Conservation (phyloP, 2,797 vertebrate species). For the Microctenopoma lineatum region DNA sequence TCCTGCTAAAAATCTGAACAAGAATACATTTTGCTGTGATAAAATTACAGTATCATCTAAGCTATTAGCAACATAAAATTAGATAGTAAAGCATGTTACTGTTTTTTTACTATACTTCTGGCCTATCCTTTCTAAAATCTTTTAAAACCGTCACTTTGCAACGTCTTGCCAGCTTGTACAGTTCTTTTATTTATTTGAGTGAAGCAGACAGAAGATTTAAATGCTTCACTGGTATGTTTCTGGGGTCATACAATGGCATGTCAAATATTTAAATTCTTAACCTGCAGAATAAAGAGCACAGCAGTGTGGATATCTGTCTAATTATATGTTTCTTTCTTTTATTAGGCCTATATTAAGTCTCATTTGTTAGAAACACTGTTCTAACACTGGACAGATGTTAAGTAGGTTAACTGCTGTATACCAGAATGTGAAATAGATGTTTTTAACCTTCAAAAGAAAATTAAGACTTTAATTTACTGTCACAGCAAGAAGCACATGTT, state of each 20-base stretch:
- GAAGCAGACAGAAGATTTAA: constrained; percentile 13
- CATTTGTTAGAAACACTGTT: background rate
- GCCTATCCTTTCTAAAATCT: constrained; percentile 8
- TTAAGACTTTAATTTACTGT: background rate
- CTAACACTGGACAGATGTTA: background rate
- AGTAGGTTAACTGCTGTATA: background rate
- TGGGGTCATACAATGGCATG: no score
- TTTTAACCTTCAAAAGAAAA: background rate
- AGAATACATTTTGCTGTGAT: no score
- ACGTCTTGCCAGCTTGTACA: background rate
- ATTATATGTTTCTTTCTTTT: background rate
- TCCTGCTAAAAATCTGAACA: no score
- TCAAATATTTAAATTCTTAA: background rate
- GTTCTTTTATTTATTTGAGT: constrained; percentile 2
- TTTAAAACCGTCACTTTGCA: constrained; percentile 19
- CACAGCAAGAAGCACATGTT: background rate
- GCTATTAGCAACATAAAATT: background rate
- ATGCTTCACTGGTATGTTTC: background rate
- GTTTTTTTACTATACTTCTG: constrained; percentile 6
- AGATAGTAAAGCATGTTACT: background rate
- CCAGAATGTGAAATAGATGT: background rate
- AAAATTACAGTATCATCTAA: no score
- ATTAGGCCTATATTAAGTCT: background rate
- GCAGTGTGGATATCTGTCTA: background rate
- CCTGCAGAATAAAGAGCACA: background rate